A percentile compares a stretch with the other conserved stretches of the same genome.
Conservation (phyloP, 2,888 invertebrate species). For the Spodoptera littoralis region DNA sequence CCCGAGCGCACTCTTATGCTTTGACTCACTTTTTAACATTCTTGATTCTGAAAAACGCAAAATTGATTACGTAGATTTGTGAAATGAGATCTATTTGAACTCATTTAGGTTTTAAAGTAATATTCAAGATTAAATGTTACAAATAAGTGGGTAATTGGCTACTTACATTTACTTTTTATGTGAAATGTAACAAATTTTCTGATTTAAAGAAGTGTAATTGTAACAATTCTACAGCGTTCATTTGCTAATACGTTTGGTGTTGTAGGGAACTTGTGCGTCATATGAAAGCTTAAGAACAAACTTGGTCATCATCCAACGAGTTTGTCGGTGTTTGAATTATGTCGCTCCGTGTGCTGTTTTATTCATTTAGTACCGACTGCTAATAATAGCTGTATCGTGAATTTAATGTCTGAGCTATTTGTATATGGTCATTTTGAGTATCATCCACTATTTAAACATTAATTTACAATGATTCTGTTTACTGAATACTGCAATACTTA, state of each 20-base stretch:
- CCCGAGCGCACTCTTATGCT: conserved; percentile 68
- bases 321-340: conserved; percentile 31
- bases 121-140: conserved; percentile 7
- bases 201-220: not conserved
- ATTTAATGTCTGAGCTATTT: not conserved
- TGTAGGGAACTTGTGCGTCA: conserved; percentile 10
- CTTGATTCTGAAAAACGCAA: conserved; percentile 65
- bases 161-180: conserved; percentile 10
- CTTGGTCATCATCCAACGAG: conserved; percentile 43
- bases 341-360: conserved; percentile 11
- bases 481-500: too few relatives aligned
- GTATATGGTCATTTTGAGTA: too few relatives aligned
- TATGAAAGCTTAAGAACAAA: conserved; percentile 33
- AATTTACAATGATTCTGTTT: too few relatives aligned
- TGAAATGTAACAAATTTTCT: not conserved
- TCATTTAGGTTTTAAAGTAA: conserved; percentile 33
- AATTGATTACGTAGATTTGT: conserved; percentile 56
- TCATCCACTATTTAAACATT: too few relatives aligned
- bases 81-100: conserved; percentile 33
- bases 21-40: conserved; percentile 72
- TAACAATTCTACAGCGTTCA: not conserved
- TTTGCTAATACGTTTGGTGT: conserved; percentile 9
- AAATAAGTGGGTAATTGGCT: conserved; percentile 1
- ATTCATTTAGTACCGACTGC: conserved; percentile 23
- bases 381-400: conserved; percentile 9